phyloP scores from a whole-genome alignment of 2,113 vertebrate species.

The Pollimyrus isidori region DNA sequence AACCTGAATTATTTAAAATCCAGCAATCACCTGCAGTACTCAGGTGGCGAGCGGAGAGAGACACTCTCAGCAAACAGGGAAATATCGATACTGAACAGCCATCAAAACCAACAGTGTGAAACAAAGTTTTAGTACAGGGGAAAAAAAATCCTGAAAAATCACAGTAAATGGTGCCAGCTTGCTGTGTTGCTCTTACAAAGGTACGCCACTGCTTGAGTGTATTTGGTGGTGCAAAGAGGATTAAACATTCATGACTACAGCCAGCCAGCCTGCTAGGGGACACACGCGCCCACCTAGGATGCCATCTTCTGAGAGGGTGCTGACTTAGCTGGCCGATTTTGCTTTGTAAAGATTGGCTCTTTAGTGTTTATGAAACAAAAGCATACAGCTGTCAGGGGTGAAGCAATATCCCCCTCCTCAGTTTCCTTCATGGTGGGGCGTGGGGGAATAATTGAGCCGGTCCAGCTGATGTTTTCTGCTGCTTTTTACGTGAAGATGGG shows the following conservation, averaged over 20 bases:
- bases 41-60: slow-evolving; percentile 8
- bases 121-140: not conserved
- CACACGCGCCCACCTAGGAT: not conserved
- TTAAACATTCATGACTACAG: not conserved
- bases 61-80: not conserved
- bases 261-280: not conserved
- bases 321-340: not conserved
- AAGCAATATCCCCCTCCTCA: not conserved
- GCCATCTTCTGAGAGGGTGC: not conserved
- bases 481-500: not conserved
- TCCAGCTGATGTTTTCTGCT: not conserved
- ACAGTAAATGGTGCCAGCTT: not conserved
- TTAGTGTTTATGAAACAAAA: not conserved
- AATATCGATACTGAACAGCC: not conserved
- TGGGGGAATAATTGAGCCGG: not conserved
- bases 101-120: not conserved
- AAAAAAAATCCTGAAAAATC: not conserved
- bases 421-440: not conserved
- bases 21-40: slow-evolving; percentile 33
- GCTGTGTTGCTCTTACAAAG: not conserved
- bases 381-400: not conserved
- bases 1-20: slow-evolving; percentile 44
- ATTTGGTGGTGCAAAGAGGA: not conserved
- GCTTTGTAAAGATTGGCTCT: not conserved
- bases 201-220: not conserved